A percentile compares a stretch with the other conserved stretches of the same genome.
These are phyloP conservation scores for Cromileptes altivelis DNA, from an alignment of 2,113 vertebrate genomes.

Conservation along the genomic window DNA sequence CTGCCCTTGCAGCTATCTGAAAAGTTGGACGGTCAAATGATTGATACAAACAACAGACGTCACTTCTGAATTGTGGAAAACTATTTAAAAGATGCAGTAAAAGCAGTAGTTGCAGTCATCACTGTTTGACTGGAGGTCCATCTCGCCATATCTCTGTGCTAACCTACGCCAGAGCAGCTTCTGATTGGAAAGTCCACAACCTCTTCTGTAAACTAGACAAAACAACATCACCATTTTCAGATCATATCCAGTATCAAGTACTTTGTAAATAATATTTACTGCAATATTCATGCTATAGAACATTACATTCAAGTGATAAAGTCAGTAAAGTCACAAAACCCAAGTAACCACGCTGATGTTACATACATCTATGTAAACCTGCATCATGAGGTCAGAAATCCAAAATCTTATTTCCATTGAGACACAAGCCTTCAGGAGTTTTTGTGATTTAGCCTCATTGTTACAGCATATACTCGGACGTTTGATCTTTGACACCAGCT, in stretches of 20 bases:
- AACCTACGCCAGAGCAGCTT: not conserved
- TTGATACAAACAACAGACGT: not conserved
- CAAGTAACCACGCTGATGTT: not conserved
- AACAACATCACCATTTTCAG: not conserved
- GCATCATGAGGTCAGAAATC: not conserved
- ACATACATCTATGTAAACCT: not conserved
- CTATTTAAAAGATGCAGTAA: not conserved
- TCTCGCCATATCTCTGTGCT: not conserved
- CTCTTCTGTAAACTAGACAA: not conserved
- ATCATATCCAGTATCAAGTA: not conserved
- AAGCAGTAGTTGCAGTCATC: not conserved
- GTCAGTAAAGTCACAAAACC: not conserved
- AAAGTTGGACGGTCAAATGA: not conserved
- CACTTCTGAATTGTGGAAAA: not conserved
- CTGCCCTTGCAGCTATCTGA: not conserved
- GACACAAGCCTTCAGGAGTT: not conserved
- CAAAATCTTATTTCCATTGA: not conserved
- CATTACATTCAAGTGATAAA: not conserved
- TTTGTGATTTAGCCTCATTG: not conserved
- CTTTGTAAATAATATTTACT: constrained; percentile 2
- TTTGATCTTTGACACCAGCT: not conserved
- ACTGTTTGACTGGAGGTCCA: not conserved
- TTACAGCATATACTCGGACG: not conserved
- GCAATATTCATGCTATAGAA: not conserved
- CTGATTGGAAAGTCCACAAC: not conserved